Evolutionary conservation across 2,113 vertebrate genomes (phyloP).

Genomic region (Lagopus muta): DNA sequence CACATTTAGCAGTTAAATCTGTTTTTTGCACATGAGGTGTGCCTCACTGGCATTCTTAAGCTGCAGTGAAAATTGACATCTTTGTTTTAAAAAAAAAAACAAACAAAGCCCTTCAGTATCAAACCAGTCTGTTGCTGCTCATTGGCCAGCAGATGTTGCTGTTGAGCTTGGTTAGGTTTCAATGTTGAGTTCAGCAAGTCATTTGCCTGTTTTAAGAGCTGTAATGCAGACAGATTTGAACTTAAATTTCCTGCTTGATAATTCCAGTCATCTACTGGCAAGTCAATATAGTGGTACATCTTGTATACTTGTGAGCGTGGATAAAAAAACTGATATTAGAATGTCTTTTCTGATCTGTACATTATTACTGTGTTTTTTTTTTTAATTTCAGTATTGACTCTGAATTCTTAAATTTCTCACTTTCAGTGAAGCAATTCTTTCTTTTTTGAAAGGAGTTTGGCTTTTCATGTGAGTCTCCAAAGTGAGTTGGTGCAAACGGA

Average conservation of each 20-base stretch:
- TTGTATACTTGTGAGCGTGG: background rate
- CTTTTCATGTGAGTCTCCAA: background rate
- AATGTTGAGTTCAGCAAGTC: background rate
- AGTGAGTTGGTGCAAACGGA: background rate
- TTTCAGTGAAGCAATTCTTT: background rate
- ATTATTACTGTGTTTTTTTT: background rate
- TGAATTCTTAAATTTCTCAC: background rate
- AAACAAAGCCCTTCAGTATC: background rate
- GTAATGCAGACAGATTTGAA: background rate
- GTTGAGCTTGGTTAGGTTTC: constrained; percentile 52
- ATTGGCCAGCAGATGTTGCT: constrained; percentile 68
- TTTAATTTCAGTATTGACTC: background rate
- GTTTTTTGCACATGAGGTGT: background rate
- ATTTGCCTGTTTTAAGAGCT: constrained; percentile 18
- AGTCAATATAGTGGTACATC: background rate
- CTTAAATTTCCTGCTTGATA: constrained; percentile 20
- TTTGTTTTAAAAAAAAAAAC: background rate
- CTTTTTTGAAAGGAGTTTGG: background rate
- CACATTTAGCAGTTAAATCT: background rate
- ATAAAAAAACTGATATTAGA: background rate
- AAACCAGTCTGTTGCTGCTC: background rate
- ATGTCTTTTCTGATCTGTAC: background rate
- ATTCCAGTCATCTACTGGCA: background rate
- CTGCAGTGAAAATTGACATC: background rate
- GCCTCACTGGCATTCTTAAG: background rate